Base-by-base conservation (phyloP, 2,113 vertebrate genomes). In the Zapornia atra region DNA sequence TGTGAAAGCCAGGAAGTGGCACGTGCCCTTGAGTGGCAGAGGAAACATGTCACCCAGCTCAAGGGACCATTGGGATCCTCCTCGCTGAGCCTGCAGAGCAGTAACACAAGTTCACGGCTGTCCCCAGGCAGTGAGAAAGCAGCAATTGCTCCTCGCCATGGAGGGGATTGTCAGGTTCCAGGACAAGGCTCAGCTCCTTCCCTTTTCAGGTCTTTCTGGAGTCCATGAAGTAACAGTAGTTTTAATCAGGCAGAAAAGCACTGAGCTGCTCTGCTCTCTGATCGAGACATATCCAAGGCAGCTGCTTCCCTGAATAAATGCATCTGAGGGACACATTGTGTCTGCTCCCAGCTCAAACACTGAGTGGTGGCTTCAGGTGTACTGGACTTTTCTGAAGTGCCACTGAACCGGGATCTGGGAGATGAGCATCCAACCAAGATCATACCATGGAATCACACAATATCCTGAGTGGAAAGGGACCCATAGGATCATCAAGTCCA, bases 321-420 rank as follows among this genome's bases (percentile, higher is more conserved):
- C 6, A 10, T 15, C 2, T 4, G 6, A 61, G 73, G 29, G 51
- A 20, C 19, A 21, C 26, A 51, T 36, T 8, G 10, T 12, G 16
- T 25, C 50, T 88, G 19, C 50, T 64, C 53, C 11, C 1, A n/a
- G 48, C 33, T 57, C 51, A 76, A 36, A 86, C 25, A 50, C 38
- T 26, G 18, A 34, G 29, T 17, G 29, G 4, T 33, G 6, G 0
- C 1, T 36, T 60, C n/a, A 31, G 11, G 25, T 15, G 9, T 28
- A 11, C 24, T 20, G 16, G 19, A 29, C 38, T 10, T 16, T 4
- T 18, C 34, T 59, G 48, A 71, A 65, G 34, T n/a, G n/a, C 22
- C 51, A 50, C 1, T 15, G 36, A 68, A 31, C 66, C 24, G 38
- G 28, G 20, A 26, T 15, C 60, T 80, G n/a, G 34, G n/a, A 17